A percentile compares a stretch with the other conserved stretches of the same genome.
These are phyloP conservation scores for Neosalanx taihuensis DNA, from an alignment of 2,797 vertebrate species.

Conservation along the genomic window DNA sequence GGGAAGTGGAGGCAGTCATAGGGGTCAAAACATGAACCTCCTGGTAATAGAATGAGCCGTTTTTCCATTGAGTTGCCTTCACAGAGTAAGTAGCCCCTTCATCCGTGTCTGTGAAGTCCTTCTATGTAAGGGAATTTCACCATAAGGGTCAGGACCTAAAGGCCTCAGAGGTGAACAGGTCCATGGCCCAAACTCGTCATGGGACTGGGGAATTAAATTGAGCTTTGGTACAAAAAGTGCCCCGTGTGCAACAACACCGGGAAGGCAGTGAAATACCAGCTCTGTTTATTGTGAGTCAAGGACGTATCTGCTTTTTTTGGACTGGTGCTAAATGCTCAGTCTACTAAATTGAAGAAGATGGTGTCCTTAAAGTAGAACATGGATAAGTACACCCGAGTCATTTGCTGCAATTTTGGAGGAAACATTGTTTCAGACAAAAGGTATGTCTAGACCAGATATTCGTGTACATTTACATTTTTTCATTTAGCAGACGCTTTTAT, in stretches of 20 bases:
- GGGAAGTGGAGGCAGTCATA: background rate
- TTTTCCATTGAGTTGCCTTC: constrained; percentile 3
- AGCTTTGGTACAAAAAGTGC: constrained; percentile 10
- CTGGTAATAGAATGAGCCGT: constrained; percentile 10
- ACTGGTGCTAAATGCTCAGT: background rate
- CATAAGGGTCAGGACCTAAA: constrained; percentile 10
- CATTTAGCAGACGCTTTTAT: too few relatives aligned
- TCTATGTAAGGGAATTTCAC: constrained; percentile 11
- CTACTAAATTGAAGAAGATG: too few relatives aligned
- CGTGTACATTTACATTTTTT: background rate
- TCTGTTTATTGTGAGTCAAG: background rate
- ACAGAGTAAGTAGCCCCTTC: constrained; percentile 11
- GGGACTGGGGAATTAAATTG: constrained; percentile 16
- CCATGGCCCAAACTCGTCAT: background rate
- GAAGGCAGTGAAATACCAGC: background rate
- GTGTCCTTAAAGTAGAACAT: too few relatives aligned
- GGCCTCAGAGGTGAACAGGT: constrained; percentile 7
- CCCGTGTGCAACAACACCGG: constrained; percentile 11
- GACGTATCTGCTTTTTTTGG: background rate
- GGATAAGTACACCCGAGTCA: background rate
- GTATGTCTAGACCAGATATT: background rate
- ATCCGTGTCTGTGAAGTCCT: constrained; percentile 5
- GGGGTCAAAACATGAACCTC: background rate
- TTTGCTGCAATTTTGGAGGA: background rate
- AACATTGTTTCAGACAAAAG: background rate